Percentiles rank a stretch among this genome's conserved stretches.
phyloP scores from a whole-genome alignment of 2,113 vertebrate genomes.

The Silurus meridionalis region DNA sequence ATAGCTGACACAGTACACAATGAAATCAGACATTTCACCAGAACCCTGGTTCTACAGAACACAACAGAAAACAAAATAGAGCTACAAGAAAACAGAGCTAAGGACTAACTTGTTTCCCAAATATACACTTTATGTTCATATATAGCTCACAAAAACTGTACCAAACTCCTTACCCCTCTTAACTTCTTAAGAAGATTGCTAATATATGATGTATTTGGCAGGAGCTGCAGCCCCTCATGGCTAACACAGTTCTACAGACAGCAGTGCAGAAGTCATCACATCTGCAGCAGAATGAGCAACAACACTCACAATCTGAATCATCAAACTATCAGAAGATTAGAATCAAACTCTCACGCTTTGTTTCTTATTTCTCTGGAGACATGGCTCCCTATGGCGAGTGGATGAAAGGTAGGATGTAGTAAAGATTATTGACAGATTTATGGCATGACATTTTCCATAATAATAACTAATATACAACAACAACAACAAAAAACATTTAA shows the following conservation, averaged over 20 bases:
- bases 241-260: not conserved
- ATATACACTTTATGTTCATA: no score
- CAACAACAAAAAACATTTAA: no score
- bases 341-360: slow-evolving; percentile 53
- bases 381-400: slow-evolving; percentile 72
- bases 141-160: not conserved
- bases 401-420: slow-evolving; percentile 70
- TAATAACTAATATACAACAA: no score
- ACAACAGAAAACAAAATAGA: no score
- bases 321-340: slow-evolving; percentile 35
- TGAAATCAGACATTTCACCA: no score
- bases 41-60: no score
- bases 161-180: not conserved
- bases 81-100: no score
- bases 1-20: no score
- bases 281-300: slow-evolving; percentile 10
- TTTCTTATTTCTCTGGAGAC: slow-evolving; percentile 73
- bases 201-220: slow-evolving; percentile 28
- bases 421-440: no score
- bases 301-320: not conserved
- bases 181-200: not conserved
- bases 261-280: slow-evolving; percentile 17
- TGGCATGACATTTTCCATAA: no score
- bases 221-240: slow-evolving; percentile 73
- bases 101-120: no score